Base-by-base conservation (phyloP, 2,797 vertebrate species). In the Pogoniulus pusillus region DNA sequence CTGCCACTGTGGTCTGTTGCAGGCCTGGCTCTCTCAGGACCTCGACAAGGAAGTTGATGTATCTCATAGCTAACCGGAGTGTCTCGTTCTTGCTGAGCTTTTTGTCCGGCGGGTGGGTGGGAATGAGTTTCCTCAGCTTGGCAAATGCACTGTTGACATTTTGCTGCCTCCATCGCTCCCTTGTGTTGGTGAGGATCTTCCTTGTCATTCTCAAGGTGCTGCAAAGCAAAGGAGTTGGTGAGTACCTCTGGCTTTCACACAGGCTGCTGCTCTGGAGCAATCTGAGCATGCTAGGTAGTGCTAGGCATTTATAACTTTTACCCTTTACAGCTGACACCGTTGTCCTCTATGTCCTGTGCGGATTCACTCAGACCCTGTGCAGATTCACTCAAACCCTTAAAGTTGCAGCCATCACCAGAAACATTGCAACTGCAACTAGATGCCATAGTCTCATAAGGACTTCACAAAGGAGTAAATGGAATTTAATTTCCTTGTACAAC, bases 31-130 rank as follows among this genome's bases (percentile, higher is more conserved):
- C 99, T 89, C 99, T 98, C 92, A 99, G 96, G 85, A 99, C 97
- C 95, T 98, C 98, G 96, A 99, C 98, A 30, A 99, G 97, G 97
- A 99, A 99, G 97, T 98, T 99, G 97, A 99, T 99, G 85, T 99
- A 99, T 94, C 98, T 98, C 99, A 99, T 99, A 81, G 99, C 99
- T 96, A 99, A 96, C 7, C 99, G 98, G 59, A 99, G 98, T 2
- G 99, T 99, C 97, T 99, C 99, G 1, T 99, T 99, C 97, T 99
- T 99, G 98, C 99, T 99, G 94, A 99, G 98, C 89, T 99, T 99
- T 97, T 99, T 99, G 96, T 99, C 99, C 1, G 99, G 99, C 3
- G 99, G 99, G 68, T 99, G 99, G 3, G 99, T 99, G 63, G 99
- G 99, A 87, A 99, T 99, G 78, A 99, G 98, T 95, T 99, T 99